Evolutionary conservation across 2,113 vertebrate species (phyloP).

Genomic region (Theristicus caerulescens): DNA sequence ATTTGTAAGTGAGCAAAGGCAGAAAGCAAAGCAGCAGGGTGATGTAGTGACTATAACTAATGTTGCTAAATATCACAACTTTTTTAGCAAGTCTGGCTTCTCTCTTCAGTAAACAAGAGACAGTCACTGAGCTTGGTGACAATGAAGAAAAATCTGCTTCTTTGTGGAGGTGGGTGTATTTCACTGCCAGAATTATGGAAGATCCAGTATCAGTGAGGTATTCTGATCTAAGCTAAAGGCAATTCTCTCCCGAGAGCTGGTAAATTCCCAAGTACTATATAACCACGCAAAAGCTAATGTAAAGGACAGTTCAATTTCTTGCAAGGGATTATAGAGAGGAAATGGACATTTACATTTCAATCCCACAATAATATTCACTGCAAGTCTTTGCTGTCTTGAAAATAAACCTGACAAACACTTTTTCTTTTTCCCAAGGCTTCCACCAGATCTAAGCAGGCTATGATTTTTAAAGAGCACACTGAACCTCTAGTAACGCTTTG

Average conservation of each 20-base stretch:
- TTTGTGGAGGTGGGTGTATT: background rate
- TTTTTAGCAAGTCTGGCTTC: constrained; percentile 52
- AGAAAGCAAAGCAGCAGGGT: constrained; percentile 45
- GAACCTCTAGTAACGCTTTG: background rate
- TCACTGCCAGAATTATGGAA: background rate
- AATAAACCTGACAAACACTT: background rate
- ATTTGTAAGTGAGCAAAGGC: constrained; percentile 38
- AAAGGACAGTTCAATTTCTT: constrained; percentile 35
- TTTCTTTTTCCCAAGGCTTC: background rate
- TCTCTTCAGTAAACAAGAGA: constrained; percentile 30
- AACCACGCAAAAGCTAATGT: background rate
- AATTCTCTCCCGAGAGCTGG: background rate
- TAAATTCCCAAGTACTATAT: background rate
- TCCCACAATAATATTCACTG: background rate
- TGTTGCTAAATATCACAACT: constrained; percentile 54
- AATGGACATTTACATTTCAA: constrained; percentile 40
- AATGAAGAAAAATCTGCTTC: constrained; percentile 34
- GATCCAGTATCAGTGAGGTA: background rate
- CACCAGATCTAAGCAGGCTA: background rate
- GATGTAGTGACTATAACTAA: constrained; percentile 48
- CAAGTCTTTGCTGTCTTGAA: background rate
- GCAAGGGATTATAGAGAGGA: background rate
- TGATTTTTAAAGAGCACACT: background rate
- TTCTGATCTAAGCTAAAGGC: constrained; percentile 6
- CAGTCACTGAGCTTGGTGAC: constrained; percentile 11